A percentile compares a stretch with the other conserved stretches of the same genome.
phyloP scores from a whole-genome alignment of 2,797 vertebrate species.

The Scyliorhinus canicula region DNA sequence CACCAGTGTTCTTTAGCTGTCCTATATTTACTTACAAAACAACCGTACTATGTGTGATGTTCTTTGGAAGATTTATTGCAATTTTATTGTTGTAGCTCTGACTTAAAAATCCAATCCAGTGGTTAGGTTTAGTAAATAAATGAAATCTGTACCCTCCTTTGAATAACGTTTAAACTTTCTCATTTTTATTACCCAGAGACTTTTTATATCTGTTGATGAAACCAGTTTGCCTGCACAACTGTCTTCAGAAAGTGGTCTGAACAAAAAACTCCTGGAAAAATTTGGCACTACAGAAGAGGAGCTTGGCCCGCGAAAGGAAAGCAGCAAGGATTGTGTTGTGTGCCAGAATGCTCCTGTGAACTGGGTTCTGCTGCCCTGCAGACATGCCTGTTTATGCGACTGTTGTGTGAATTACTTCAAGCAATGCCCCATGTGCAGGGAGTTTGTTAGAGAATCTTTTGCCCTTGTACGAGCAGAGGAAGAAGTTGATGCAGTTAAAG shows the following conservation, averaged over 20 bases:
- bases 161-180: not conserved
- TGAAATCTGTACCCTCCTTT: not conserved
- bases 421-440: constrained; percentile 89
- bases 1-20: not conserved
- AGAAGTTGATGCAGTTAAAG: not conserved
- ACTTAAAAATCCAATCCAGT: not conserved
- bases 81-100: not conserved
- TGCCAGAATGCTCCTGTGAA: constrained; percentile 85
- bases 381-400: constrained; percentile 84
- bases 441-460: constrained; percentile 83
- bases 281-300: constrained; percentile 52
- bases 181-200: constrained; percentile 64
- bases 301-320: constrained; percentile 48
- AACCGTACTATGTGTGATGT: not conserved
- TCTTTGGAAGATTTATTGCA: not conserved
- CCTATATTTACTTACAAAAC: not conserved
- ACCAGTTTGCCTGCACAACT: constrained; percentile 35
- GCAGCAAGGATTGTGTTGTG: constrained; percentile 79
- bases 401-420: constrained; percentile 73
- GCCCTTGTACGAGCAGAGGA: constrained; percentile 50
- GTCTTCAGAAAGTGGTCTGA: constrained; percentile 43
- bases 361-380: constrained; percentile 84
- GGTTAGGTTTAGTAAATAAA: not conserved
- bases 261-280: constrained; percentile 55
- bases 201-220: constrained; percentile 86